These are phyloP conservation scores for Brachionus calyciflorus DNA, from an alignment of 1,140 invertebrate genomes.

Conservation along the genomic window DNA sequence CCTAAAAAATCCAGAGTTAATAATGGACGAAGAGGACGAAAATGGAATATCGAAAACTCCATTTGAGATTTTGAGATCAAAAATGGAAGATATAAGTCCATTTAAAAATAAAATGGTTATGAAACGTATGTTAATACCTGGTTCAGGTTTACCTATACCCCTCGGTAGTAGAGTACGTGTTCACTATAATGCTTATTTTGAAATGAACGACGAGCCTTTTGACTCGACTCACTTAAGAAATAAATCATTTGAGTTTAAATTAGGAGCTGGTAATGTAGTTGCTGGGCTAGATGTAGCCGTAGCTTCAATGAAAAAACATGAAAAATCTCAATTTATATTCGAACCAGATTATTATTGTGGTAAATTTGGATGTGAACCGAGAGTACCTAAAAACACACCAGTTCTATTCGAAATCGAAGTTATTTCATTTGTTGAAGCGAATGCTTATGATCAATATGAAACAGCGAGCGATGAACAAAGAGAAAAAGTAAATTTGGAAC, in stretches of 20 bases:
- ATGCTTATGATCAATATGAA: slow-evolving; percentile 8
- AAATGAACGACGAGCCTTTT: slow-evolving; percentile 46
- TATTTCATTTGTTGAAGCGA: slow-evolving; percentile 21
- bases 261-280: neutral
- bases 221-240: slow-evolving; percentile 45
- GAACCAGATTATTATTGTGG: slow-evolving; percentile 40
- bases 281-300: slow-evolving; percentile 30
- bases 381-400: slow-evolving; percentile 25
- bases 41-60: neutral
- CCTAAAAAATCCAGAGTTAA: slow-evolving; percentile 5
- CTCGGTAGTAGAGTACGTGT: slow-evolving; percentile 8
- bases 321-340: slow-evolving; percentile 46
- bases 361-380: slow-evolving; percentile 42
- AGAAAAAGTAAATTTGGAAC: slow-evolving; percentile 4
- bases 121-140: slow-evolving; percentile 2
- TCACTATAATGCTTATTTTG: slow-evolving; percentile 47
- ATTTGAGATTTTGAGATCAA: slow-evolving; percentile 30
- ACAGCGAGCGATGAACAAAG: neutral
- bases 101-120: slow-evolving; percentile 9
- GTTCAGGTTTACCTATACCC: neutral
- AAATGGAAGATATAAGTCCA: slow-evolving; percentile 41
- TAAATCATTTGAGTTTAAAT: slow-evolving; percentile 33
- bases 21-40: slow-evolving; percentile 37
- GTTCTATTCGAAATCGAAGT: slow-evolving; percentile 42
- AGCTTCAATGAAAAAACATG: slow-evolving; percentile 15